phyloP scores from a whole-genome alignment of 2,888 invertebrate species.

The Kryphioiulus occultus region DNA sequence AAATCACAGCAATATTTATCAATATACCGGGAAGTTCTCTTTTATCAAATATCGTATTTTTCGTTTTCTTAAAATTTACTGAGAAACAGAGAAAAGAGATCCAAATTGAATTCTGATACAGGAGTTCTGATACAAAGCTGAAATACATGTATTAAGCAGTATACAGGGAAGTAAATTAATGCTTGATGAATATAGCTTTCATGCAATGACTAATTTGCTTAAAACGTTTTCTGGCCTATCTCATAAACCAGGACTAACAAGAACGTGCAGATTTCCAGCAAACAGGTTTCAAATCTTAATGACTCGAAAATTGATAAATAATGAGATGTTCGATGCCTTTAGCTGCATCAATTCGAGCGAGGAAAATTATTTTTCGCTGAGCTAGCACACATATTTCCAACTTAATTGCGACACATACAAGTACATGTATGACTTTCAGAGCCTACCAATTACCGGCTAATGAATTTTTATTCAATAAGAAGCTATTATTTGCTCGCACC shows the following conservation, averaged over 20 bases:
- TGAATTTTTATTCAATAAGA: not conserved
- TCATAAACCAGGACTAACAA: not conserved
- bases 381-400: not conserved
- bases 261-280: not conserved
- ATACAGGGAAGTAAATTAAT: not conserved
- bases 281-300: not conserved
- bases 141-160: too few relatives aligned
- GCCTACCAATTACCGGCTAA: not conserved
- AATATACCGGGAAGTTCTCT: too few relatives aligned
- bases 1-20: too few relatives aligned
- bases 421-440: too few relatives aligned
- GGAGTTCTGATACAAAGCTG: too few relatives aligned
- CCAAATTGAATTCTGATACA: too few relatives aligned
- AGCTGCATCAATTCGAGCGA: not conserved
- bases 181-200: not conserved
- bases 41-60: too few relatives aligned
- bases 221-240: not conserved
- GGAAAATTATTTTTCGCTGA: not conserved
- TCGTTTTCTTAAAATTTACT: too few relatives aligned
- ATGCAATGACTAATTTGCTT: not conserved
- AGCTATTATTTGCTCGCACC: conserved; percentile 11
- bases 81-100: too few relatives aligned
- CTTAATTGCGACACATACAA: not conserved
- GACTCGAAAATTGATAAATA: conserved; percentile 23
- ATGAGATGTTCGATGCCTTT: not conserved